Evolutionary conservation across 2,113 vertebrate genomes (phyloP), one percentile per base, ranked within the genome.

Genomic region (Colaptes auratus): DNA sequence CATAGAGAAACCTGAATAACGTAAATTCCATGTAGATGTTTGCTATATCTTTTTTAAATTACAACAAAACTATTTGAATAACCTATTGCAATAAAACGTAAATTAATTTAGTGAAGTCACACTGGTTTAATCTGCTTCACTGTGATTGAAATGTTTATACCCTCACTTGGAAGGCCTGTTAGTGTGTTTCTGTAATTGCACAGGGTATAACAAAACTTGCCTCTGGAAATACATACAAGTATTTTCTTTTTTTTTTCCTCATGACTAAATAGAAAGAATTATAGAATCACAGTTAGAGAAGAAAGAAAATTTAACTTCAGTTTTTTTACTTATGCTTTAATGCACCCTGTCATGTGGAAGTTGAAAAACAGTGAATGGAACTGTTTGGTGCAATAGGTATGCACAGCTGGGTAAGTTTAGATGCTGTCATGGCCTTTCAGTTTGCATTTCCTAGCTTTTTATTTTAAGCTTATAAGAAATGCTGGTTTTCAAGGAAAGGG

Each of bases 361-460:
- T 70, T 76, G 94, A 84, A 95, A 96, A 93, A 65, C 15, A 91
- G 31, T 31, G 86, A 95, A 69, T 82, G n/a, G 56, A 77, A 87
- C 36, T 92, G 82, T 39, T 63, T 78, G 12, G 39, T 61, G 71
- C 33, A 76, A 88, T 31, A 46, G 15, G 73, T 33, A 88, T 15
- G 30, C 70, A 90, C 46, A 66, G 30, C 23, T 39, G 46, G 18
- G 15, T 85, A 65, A 88, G 52, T 86, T 87, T 65, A 82, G 35
- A 70, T 69, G 52, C 25, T 65, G 19, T 44, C 59, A 89, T 58
- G 21, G 82, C 8, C 35, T 80, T 96, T 88, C 59, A 64, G 27
- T 77, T 71, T 89, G 24, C 44, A 84, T 91, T 95, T 95, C 64
- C 31, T 50, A 66, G 85, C 11, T 31, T 66, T 79, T 82, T 61